Conservation (phyloP, 2,888 invertebrate species). For the Beris chalybata region DNA sequence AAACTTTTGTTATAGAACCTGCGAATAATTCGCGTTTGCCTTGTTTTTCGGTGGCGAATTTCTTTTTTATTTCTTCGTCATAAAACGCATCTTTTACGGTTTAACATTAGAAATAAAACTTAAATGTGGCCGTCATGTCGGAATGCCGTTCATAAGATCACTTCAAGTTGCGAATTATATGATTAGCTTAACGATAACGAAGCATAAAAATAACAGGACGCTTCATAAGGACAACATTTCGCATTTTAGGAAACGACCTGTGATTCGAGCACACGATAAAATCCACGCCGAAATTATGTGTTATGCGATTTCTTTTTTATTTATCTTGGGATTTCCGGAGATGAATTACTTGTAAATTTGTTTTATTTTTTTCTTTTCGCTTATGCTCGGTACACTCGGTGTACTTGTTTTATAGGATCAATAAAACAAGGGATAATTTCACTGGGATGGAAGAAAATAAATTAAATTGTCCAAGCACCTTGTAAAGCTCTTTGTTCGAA, state of each 20-base stretch:
- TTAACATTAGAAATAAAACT: constrained; percentile 20
- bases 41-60: constrained; percentile 14
- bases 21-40: too few species aligned
- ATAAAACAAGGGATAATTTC: constrained; percentile 16
- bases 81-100: constrained; percentile 32
- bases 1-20: constrained; percentile 20
- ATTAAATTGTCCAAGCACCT: constrained; percentile 39
- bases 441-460: constrained; percentile 35
- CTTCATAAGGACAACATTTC: constrained; percentile 29
- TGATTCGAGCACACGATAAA: constrained; percentile 17
- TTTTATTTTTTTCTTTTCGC: not conserved
- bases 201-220: constrained; percentile 24
- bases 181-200: constrained; percentile 31
- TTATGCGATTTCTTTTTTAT: constrained; percentile 22
- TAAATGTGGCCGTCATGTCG: not conserved
- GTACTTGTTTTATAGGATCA: constrained; percentile 32
- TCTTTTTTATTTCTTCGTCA: constrained; percentile 29
- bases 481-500: constrained; percentile 35
- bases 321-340: constrained; percentile 20
- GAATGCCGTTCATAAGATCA: constrained; percentile 31
- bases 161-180: constrained; percentile 27
- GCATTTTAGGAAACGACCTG: constrained; percentile 14
- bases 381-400: not conserved
- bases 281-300: constrained; percentile 1
- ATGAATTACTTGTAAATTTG: constrained; percentile 30